These are phyloP conservation scores for Acanthoscelides obtectus DNA, from an alignment of 2,888 invertebrate species.

Conservation along the genomic window DNA sequence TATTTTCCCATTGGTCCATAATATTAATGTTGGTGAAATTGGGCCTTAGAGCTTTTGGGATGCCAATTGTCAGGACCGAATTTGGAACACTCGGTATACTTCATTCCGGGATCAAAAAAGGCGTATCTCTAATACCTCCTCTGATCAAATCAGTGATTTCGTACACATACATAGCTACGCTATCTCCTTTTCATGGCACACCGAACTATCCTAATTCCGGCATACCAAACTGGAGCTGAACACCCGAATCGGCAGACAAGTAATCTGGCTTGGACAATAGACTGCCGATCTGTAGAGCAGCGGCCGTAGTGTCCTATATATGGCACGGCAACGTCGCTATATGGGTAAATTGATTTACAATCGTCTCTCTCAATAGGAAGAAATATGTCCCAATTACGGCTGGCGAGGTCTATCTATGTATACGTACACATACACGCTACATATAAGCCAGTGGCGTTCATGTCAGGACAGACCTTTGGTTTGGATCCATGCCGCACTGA, in stretches of 20 bases:
- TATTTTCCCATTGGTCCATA: no score
- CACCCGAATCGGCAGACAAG: not conserved
- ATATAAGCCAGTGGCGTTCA: no score
- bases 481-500: no score
- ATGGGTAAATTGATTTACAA: not conserved
- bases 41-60: no score
- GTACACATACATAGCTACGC: not conserved
- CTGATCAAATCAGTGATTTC: not conserved
- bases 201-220: not conserved
- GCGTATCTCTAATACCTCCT: not conserved
- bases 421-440: not conserved
- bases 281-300: not conserved
- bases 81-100: no score
- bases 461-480: no score
- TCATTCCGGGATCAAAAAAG: no score
- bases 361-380: not conserved
- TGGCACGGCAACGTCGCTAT: not conserved
- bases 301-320: not conserved
- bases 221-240: not conserved
- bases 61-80: no score
- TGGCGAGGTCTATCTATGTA: not conserved
- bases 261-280: not conserved
- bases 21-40: no score
- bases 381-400: not conserved
- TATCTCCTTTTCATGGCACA: not conserved